Evolutionary conservation across 2,888 invertebrate species (phyloP).

Genomic region (Scotopteryx bipunctaria): DNA sequence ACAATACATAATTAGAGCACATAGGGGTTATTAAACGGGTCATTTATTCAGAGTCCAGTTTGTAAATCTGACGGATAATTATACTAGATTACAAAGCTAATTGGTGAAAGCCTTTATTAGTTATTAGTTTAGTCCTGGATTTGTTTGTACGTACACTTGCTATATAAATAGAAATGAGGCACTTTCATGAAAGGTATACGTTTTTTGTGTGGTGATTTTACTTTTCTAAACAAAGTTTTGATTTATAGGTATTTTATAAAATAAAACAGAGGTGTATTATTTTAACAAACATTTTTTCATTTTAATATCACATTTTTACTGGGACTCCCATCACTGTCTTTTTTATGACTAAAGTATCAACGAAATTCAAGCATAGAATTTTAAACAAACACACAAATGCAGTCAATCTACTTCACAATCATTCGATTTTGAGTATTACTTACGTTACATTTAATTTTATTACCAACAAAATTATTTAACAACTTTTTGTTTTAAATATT

Average conservation of each 20-base stretch:
- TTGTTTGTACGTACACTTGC: too few relatives aligned
- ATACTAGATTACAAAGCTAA: slow-evolving; percentile 11
- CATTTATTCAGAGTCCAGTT: slow-evolving; percentile 26
- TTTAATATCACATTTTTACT: slow-evolving; percentile 79
- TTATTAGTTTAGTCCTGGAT: too few relatives aligned
- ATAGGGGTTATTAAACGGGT: slow-evolving; percentile 26
- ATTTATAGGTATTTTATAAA: too few relatives aligned
- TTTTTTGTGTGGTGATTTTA: too few relatives aligned
- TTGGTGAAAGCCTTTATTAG: not conserved
- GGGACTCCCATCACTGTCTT: slow-evolving; percentile 63
- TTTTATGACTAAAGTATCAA: slow-evolving; percentile 54
- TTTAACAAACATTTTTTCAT: slow-evolving; percentile 63
- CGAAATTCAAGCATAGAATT: slow-evolving; percentile 54
- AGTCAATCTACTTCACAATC: slow-evolving; percentile 30
- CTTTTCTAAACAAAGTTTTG: too few relatives aligned
- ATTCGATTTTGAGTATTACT: slow-evolving; percentile 41
- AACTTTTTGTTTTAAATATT: slow-evolving; percentile 35
- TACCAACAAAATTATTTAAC: slow-evolving; percentile 33
- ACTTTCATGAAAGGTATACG: too few relatives aligned
- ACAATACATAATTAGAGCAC: slow-evolving; percentile 39
- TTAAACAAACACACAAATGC: slow-evolving; percentile 46
- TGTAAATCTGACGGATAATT: slow-evolving; percentile 15
- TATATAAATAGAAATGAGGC: too few relatives aligned
- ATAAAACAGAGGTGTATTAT: slow-evolving; percentile 20
- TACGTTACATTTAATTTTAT: slow-evolving; percentile 39